Base-by-base conservation (phyloP, 35 echinoderm and acorn worm genomes). In the Diadema setosum region DNA sequence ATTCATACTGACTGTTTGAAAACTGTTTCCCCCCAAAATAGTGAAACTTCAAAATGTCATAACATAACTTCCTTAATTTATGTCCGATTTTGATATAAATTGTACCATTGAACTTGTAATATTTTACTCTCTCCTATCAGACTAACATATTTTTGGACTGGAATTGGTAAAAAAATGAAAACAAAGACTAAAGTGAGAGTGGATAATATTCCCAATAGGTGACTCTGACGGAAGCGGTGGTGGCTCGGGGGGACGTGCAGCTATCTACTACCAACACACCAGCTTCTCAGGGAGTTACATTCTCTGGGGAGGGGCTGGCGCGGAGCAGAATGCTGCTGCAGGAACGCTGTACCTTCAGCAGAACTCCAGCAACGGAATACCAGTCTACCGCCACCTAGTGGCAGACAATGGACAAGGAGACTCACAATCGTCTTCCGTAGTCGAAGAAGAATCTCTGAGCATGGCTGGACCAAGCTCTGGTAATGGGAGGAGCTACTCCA, bases 331-430 rank as follows among this genome's bases (percentile, higher is more conserved):
- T 48, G 86, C 80, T 14, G 83, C 90, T 24, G 88, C 94, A 40
- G 94, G 94, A 37, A 97, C 94, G 17, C 70, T 93, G 7, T 97
- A 59, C 40, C 34, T 97, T 14, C 81, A 97, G 24, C 84, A 92
- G 31, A 81, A 86, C 30, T 56, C 61, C 31, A 89, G 67, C 36
- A 39, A 49, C 4, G 85, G 42, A 17, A 64, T 50, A 29, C 33
- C 58, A 43, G n/a, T 75, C 27, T 40, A 75, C 0, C 82, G 45
- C 41, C 92, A 93, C 42, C 73, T 97, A 6, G n/a, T 92, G 29
- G 61, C 91, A 17, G 90, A 97, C 42, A 97, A 97, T 49, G 59
- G 58, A n/a, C 56, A 85, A 32, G 63, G 35, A n/a, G 52, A 46
- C 11, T 30, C 86, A 4, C 55, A 30, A 24, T 42, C 85, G 21